Evolutionary conservation across 2,888 invertebrate genomes (phyloP), one percentile per base, ranked within the genome.

Genomic region (Steromphala cineraria): DNA sequence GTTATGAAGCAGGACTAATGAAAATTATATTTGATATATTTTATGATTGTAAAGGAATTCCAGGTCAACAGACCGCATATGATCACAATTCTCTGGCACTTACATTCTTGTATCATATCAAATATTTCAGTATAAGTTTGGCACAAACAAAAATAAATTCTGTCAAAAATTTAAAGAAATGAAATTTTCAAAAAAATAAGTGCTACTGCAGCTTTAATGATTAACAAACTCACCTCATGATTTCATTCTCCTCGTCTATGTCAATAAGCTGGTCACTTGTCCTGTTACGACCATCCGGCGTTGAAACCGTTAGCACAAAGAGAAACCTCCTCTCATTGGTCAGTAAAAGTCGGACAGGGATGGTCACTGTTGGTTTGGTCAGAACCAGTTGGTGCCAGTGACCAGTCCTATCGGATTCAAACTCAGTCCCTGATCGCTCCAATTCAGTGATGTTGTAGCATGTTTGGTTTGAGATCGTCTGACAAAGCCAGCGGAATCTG

Each of bases 271-370:
- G 91, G 24, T 75, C 78, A n/a, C 31, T 52, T 13, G 46, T 36
- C 4, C 2, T 71, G 19, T 5, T 8, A 8, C 71, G n/a, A 8
- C 83, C 80, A 28, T 84, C 85, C 0, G 82, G 76, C 17, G 85
- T 78, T 2, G 80, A 86, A 31, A 91, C 86, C 2, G 87, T 90
- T 78, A 92, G 81, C 13, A 83, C 87, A 79, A 92, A 85, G 74
- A 88, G 78, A 82, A 91, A 89, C 79, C 89, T 75, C 40, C 71
- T 75, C 78, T 80, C 67, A 55, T 80, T 75, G 46, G 78, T 24
- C 15, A 36, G 31, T 3, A 17, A 36, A 17, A 31, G 31, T 17
- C 71, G 19, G 4, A 36, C 40, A 19, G 71, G 71, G 28, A 71
- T n/a, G 19, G 40, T 36, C 71, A 71, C 40, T 36, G n/a, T 40